phyloP scores from a whole-genome alignment of 2,113 vertebrate species.

The Hyla sarda region DNA sequence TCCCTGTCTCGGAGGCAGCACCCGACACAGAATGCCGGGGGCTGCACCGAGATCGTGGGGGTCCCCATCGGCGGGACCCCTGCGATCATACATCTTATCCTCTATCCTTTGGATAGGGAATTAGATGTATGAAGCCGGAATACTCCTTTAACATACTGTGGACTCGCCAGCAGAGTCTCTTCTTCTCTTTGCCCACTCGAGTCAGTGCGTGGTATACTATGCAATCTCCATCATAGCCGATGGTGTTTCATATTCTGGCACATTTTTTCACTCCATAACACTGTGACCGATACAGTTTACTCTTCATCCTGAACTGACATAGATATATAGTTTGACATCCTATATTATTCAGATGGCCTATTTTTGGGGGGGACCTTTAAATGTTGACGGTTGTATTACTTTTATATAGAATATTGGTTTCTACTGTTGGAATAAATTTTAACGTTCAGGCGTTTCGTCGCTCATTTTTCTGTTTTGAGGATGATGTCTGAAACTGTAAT shows the following conservation, averaged over 20 bases:
- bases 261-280: background rate
- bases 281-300: background rate
- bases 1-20: too few relatives aligned
- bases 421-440: slow-evolving; percentile 3
- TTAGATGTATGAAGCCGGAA: too few relatives aligned
- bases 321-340: background rate
- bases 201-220: background rate
- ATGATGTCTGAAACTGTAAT: background rate
- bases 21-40: too few relatives aligned
- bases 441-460: background rate
- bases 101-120: too few relatives aligned
- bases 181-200: background rate
- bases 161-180: background rate
- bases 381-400: background rate
- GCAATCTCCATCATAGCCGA: background rate
- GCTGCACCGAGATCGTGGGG: too few relatives aligned
- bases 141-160: background rate
- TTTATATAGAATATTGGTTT: background rate
- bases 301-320: background rate
- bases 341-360: background rate
- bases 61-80: too few relatives aligned
- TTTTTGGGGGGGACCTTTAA: background rate
- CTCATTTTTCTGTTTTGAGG: background rate
- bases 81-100: too few relatives aligned
- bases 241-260: background rate